Evolutionary conservation across 1,140 invertebrate genomes (phyloP), one percentile per base, ranked within the genome.

Genomic region (Eubasilissa regina): DNA sequence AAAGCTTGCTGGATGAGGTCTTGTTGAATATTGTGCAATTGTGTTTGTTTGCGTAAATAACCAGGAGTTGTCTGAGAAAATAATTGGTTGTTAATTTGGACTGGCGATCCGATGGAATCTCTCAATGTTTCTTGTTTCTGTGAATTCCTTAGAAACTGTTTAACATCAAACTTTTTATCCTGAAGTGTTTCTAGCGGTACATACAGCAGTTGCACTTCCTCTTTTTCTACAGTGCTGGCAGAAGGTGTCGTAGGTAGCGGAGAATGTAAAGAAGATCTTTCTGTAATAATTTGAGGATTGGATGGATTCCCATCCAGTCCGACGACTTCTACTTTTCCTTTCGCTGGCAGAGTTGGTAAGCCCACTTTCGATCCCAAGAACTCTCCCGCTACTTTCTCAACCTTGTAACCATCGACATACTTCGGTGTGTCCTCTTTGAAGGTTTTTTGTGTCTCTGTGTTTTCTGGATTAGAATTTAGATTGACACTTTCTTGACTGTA

Each of bases 121-220:
- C 85, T 86, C 7, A 85, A 47, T 6, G 86, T 81, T 73, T 84
- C 84, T 12, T 84, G 84, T 83, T 85, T 85, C 21, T 84, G 84
- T 48, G 85, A 74, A 17, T 73, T 81, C 80, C 86, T 85, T 75
- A 85, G 84, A 53, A 86, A 88, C 77, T 82, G 86, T 78, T 86
- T 87, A 47, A 86, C 86, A 80, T 89, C 87, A 55, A 87, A 89
- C 79, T 89, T 89, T 79, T 92, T 90, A 86, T 92, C 90, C 70
- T 91, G 92, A 11, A 95, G 85, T 0, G 93, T 93, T 84, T 96
- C 94, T 44, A 95, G 89, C 12, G 95, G 95, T 3, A 96, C 94
- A 84, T 95, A 96, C 0, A 96, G 87, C 58, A 95, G 84, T 85
- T 95, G 94, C 13, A 95, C 92, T 87, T 94, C 92, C 86, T 93